Base-by-base conservation (phyloP, 2,113 vertebrate genomes). In the Phasianus colchicus region DNA sequence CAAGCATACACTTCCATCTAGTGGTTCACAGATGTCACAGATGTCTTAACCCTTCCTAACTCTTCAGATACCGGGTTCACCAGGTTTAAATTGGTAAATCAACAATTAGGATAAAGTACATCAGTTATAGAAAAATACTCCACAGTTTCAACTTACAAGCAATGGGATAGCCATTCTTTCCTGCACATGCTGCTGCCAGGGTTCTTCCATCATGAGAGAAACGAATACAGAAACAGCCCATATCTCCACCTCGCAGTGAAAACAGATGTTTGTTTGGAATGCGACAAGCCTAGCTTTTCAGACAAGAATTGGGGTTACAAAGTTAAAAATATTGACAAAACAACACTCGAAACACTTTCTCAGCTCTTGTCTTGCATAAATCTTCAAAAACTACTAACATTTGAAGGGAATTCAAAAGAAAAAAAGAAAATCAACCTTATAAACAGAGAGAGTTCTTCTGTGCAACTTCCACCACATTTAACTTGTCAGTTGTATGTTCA, bases 191-290 rank as follows among this genome's bases (percentile, higher is more conserved):
- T 74, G 99, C 98, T 88, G 99, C 99, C 95, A 99, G 97, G 0
- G 95, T 97, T n/a, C 96, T 98, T 67, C 99, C 99, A 25, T 98
- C 97, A 10, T 98, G 98, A 88, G 99, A 99, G 97, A 99, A 99
- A 64, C 98, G 96, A 63, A 99, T 86, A 11, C 98, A 98, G 94
- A 99, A 98, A 95, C 99, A 99, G 65, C 99, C 99, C 96, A 98
- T 97, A 50, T 99, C 98, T 93, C 99, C 99, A 14, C 98, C 98
- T 65, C 98, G 98, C 66, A 99, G 98, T 14, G 98, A 98, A 90
- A 99, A 97, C 92, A 98, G 93, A 34, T 97, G 97, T 83, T 98
- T 99, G 97, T 99, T 99, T 5, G 99, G 99, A 93, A 99, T 98
- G 81, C 98, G 98, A 89, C 99, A 99, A 88, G 98, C 98, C 99